Evolutionary conservation across 2,113 vertebrate species (phyloP), one percentile per base, ranked within the genome.

Genomic region (Pseudorasbora parva): DNA sequence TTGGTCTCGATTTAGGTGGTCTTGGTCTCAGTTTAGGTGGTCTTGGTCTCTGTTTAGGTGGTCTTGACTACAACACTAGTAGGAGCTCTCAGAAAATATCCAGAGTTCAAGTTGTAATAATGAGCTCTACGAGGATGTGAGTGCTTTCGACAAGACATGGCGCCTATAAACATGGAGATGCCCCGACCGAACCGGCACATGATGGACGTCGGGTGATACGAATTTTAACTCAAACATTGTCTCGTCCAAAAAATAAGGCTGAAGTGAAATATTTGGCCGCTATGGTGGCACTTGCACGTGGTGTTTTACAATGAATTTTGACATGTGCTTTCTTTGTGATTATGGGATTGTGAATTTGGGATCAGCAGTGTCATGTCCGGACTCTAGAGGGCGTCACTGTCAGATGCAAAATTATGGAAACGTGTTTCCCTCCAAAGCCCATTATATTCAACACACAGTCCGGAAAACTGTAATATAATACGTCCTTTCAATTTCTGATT

Each of bases 301-400:
- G 64, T 5, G 30, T 19, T 30, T 66, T 11, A 69, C 37, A n/a
- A 6, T 69, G 4, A 69, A 41, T 41, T 41, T 41, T 33, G 7
- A 8, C 2, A 8, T 19, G 9, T 69, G 19, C 21, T 30, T 54
- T 75, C 21, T 30, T 75, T 75, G 47, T 37, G 17, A 21, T 57
- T n/a, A 57, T 47, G 0, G 73, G 51, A 76, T 23, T 41, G 51
- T 14, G 3, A 43, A 14, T 1, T 41, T 8, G 21, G 43, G 37
- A 23, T 11, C 23, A 51, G 45, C 17, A 75, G 27, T 56, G 19
- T n/a, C 21, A 4, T 8, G 7, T 1, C 37, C 14, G 12, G 2
- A 45, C 76, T 45, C n/a, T 27, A 78, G 76, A 6, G 33, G 76
- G 76, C 56, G 75, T 21, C 74, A 59, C 74, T 12, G 43, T 60